Base-by-base conservation (phyloP, 1,140 invertebrate species). In the Episyrphus balteatus region DNA sequence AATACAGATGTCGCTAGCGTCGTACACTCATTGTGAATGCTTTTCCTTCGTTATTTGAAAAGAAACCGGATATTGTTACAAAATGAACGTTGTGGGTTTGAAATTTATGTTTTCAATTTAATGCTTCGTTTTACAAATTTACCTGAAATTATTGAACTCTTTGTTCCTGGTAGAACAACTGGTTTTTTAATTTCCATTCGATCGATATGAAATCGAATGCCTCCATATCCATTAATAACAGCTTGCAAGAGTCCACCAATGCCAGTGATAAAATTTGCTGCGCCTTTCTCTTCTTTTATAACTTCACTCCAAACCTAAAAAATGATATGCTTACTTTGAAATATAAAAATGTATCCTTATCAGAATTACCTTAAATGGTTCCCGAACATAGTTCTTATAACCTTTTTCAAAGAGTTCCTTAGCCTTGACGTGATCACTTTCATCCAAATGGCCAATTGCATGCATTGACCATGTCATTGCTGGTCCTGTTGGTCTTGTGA, bases 391-490 rank as follows among this genome's bases (percentile, higher is more conserved):
- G 38, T 56, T 64, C 39, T 69, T 61, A 45, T 75, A 76, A 51
- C 73, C 75, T 34, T 62, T 70, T 37, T 69, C 66, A 49, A 78
- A 76, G 46, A 73, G 60, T 5, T 56, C 46, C 0, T 63, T 57
- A 3, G 74, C 75, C 17, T 63, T 55, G 0, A 49, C 41, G 1
- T 56, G 43, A 42, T 75, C 65, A 2, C 51, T 55, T 5, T 72
- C 40, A 3, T 59, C 55, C 7, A 78, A 44, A 50, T 73, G 71
- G 11, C 73, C 74, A 0, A 75, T 66, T 0, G 73, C 58, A 51
- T 77, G 74, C 75, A 76, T 76, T 38, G 73, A 71, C 74, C 74
- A 77, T 0, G 75, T 76, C 75, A 77, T 77, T 0, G 76, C 75
- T 5, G 75, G 75, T 0, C 75, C 76, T 5, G 51, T 68, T 34